phyloP scores from a whole-genome alignment of 2,888 invertebrate species.

The Crepidodera aurea region DNA sequence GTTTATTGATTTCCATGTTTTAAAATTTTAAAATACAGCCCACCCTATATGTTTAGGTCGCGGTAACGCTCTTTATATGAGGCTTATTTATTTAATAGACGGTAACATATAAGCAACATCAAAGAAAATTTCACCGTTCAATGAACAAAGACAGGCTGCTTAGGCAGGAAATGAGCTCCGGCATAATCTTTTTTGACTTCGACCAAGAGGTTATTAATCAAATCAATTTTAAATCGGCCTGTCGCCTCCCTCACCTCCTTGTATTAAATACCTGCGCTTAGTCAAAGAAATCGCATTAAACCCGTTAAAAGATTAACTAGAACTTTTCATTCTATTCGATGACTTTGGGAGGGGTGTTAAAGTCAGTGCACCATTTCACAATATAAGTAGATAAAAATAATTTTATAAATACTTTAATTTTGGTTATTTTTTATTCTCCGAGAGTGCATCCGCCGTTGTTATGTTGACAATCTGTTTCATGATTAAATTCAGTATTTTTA shows the following conservation, averaged over 20 bases:
- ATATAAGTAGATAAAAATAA: no score
- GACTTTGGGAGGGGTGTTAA: no score
- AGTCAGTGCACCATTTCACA: no score
- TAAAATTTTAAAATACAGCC: neutral
- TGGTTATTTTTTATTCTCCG: no score
- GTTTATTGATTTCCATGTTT: no score
- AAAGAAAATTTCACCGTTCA: slow-evolving; percentile 33
- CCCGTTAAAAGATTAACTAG: slow-evolving; percentile 4
- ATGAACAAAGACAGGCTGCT: slow-evolving; percentile 37
- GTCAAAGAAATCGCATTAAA: slow-evolving; percentile 3
- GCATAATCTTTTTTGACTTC: slow-evolving; percentile 27
- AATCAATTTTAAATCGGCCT: slow-evolving; percentile 29
- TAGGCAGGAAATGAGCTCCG: slow-evolving; percentile 39
- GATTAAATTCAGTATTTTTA: no score
- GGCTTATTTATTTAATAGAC: slow-evolving; percentile 29
- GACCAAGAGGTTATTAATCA: slow-evolving; percentile 35
- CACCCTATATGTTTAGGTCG: slow-evolving; percentile 6
- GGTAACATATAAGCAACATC: slow-evolving; percentile 32
- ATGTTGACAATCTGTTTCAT: no score
- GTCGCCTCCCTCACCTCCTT: slow-evolving; percentile 7
- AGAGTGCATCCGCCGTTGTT: no score
- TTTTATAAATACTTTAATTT: no score
- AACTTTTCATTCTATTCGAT: no score
- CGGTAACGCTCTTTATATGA: slow-evolving; percentile 6
- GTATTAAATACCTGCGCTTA: neutral